Evolutionary conservation across 2,113 vertebrate species (phyloP).

Genomic region (Polypterus bichir): DNA sequence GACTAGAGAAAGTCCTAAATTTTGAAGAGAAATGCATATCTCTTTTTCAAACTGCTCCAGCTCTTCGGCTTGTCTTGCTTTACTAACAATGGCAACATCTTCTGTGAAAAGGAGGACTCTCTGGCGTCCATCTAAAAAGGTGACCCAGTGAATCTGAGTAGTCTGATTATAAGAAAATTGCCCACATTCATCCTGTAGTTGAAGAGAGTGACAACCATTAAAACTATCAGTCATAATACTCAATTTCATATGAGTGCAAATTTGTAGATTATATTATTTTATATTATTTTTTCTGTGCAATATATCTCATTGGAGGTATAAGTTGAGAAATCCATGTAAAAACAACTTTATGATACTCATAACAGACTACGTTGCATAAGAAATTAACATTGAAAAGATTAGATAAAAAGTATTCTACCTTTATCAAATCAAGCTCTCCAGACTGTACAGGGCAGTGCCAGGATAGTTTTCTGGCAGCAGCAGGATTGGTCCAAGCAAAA

Average conservation of each 20-base stretch:
- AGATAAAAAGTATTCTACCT: slow-evolving; percentile 46
- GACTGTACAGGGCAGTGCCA: slow-evolving; percentile 61
- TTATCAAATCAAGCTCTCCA: slow-evolving; percentile 73
- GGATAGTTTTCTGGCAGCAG: slow-evolving; percentile 53
- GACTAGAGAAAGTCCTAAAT: slow-evolving; percentile 82
- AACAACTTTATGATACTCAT: no score
- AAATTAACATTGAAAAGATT: no score
- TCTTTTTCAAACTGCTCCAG: slow-evolving; percentile 84
- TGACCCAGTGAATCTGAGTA: slow-evolving; percentile 83
- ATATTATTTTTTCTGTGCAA: no score
- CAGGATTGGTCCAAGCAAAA: slow-evolving; percentile 82
- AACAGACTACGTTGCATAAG: no score
- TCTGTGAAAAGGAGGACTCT: slow-evolving; percentile 86
- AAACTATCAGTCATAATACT: no score
- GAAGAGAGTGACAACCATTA: background rate
- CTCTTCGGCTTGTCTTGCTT: slow-evolving; percentile 85
- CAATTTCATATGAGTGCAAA: no score
- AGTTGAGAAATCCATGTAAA: no score
- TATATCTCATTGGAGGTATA: no score
- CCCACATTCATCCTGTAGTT: slow-evolving; percentile 68
- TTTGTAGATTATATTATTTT: no score
- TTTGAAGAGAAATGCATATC: slow-evolving; percentile 72
- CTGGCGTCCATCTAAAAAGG: slow-evolving; percentile 86
- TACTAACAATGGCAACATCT: slow-evolving; percentile 76
- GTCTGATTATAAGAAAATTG: slow-evolving; percentile 70